These are phyloP conservation scores for Bombus turneri DNA, from an alignment of 1,140 invertebrate genomes.

Conservation along the genomic window DNA sequence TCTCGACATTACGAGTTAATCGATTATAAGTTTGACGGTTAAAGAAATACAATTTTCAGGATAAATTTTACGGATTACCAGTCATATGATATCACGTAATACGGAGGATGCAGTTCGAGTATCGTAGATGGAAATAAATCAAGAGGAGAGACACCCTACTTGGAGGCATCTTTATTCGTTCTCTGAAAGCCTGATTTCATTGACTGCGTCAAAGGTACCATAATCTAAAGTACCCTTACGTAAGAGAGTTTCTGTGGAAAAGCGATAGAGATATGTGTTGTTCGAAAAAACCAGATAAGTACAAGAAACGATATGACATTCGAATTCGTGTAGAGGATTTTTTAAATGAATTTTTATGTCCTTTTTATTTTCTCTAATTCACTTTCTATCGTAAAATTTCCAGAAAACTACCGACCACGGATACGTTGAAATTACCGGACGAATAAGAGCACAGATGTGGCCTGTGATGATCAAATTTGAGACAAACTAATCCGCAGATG, in stretches of 20 bases:
- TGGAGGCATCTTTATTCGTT: not conserved
- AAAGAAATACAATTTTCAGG: too few species aligned
- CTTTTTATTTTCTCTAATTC: too few species aligned
- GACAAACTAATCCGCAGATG: not conserved
- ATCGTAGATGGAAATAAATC: not conserved
- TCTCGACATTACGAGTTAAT: too few species aligned
- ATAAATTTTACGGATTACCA: too few species aligned
- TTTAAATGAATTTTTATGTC: fast-evolving
- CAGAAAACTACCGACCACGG: too few species aligned
- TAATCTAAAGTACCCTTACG: not conserved
- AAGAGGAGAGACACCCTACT: not conserved
- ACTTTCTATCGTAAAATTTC: too few species aligned
- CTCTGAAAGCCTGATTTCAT: not conserved
- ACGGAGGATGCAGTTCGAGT: not conserved
- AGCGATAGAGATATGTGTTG: not conserved
- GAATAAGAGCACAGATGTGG: not conserved
- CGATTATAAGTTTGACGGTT: too few species aligned
- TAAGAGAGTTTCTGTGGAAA: not conserved
- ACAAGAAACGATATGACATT: too few species aligned
- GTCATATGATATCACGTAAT: too few species aligned
- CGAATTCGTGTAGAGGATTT: too few species aligned
- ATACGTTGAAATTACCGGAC: not conserved
- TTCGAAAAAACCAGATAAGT: not conserved
- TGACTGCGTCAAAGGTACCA: not conserved
- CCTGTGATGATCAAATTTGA: not conserved